Evolutionary conservation across 2,113 vertebrate species (phyloP), one percentile per base, ranked within the genome.

Genomic region (Pontoporia blainvillei): DNA sequence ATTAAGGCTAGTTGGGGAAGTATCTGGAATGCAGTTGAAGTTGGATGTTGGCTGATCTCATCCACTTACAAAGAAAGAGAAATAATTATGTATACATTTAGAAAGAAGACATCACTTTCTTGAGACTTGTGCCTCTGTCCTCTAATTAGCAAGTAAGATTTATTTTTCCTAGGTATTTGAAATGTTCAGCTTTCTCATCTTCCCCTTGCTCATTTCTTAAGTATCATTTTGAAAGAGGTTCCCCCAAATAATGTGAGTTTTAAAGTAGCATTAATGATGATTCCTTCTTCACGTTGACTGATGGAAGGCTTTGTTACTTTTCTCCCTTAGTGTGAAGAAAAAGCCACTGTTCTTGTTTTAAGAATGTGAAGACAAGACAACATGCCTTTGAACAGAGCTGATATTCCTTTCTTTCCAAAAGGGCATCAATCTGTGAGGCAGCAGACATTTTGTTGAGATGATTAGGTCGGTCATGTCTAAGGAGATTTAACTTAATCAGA

Each of bases 401-500:
- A 49, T 39, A 94, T 79, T 96, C 71, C 97, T 97, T 66, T 62
- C 67, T 85, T 96, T 95, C 76, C 83, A 66, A 39, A 96, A 71
- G 66, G 14, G 14, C 83, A 98, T 97, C 81, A 90, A 87, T 97
- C 88, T 97, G 98, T 98, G 82, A 96, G 82, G 61, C 83, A 90
- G 78, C 75, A 97, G 89, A 93, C 83, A 95, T 96, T 98, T 98
- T 97, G 95, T 98, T 91, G 91, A 97, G 95, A 98, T 95, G 44
- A 39, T 97, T 44, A 39, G 36, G 46, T 54, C 91, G 98, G 97
- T 97, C 78, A 92, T 97, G 88, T 89, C 96, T 95, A 96, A 96
- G 93, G 54, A 75, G 86, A 69, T 73, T 97, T 97, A 73, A 98
- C 98, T 97, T 96, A 97, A 98, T 97, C 92, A 98, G 92, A 97